These are phyloP conservation scores for Corynorhinus townsendii DNA, from an alignment of 2,113 vertebrate species.

Conservation along the genomic window DNA sequence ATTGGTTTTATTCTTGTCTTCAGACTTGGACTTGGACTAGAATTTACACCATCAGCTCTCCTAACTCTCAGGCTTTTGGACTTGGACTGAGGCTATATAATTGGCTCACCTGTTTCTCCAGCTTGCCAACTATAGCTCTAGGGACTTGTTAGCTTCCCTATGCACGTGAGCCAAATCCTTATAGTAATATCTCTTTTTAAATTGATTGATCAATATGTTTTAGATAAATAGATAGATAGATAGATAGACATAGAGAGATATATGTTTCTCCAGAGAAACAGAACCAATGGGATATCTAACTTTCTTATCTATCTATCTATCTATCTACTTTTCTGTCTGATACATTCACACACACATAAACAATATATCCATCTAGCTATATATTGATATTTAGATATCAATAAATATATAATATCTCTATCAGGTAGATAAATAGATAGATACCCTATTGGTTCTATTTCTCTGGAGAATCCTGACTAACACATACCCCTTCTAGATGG, in stretches of 20 bases:
- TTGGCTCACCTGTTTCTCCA: not conserved
- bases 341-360: not conserved
- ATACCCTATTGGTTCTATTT: not conserved
- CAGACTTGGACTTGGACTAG: not conserved
- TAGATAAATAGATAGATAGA: not conserved
- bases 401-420: not conserved
- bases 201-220: not conserved
- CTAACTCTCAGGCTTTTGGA: not conserved
- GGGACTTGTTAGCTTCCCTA: not conserved
- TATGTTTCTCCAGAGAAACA: not conserved
- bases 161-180: not conserved
- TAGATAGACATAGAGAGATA: not conserved
- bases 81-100: not conserved
- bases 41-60: not conserved
- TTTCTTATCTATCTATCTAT: not conserved
- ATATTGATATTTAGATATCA: not conserved
- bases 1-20: not conserved
- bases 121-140: not conserved
- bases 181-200: not conserved
- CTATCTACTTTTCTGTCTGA: not conserved
- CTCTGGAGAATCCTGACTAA: not conserved
- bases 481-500: no score
- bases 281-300: not conserved
- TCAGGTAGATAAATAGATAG: not conserved
- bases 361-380: not conserved